phyloP scores from a whole-genome alignment of 1,140 invertebrate species.

The Zaprionus vittiger region DNA sequence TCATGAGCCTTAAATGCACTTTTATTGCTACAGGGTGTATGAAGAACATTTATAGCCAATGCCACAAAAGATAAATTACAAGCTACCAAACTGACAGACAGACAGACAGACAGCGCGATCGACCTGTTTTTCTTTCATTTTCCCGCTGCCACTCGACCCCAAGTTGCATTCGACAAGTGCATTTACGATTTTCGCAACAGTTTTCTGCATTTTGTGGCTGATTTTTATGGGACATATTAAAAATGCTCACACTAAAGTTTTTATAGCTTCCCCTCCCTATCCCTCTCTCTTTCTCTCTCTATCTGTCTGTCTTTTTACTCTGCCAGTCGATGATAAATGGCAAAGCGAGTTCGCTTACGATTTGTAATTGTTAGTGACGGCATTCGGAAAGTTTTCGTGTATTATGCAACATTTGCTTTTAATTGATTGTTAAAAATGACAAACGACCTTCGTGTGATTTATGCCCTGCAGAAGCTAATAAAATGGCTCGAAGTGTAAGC shows the following conservation, averaged over 20 bases:
- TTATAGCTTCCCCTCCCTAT: constrained; percentile 1
- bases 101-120: neutral
- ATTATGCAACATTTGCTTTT: constrained; percentile 81
- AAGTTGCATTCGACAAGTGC: constrained; percentile 24
- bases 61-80: constrained; percentile 37
- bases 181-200: constrained; percentile 38
- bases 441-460: constrained; percentile 71
- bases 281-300: neutral
- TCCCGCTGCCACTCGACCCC: neutral
- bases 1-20: neutral
- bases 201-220: constrained; percentile 27
- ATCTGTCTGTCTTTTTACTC: neutral
- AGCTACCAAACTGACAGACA: neutral
- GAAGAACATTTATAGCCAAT: constrained; percentile 17
- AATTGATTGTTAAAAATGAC: constrained; percentile 80
- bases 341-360: constrained; percentile 52
- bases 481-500: constrained; percentile 53
- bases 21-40: constrained; percentile 21
- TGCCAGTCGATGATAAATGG: constrained; percentile 59
- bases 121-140: neutral
- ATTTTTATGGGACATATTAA: constrained; percentile 62
- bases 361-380: constrained; percentile 40
- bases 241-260: constrained; percentile 34
- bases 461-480: constrained; percentile 66
- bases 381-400: constrained; percentile 65